Evolutionary conservation across 2,888 invertebrate species (phyloP).

Genomic region (Eupeodes luniger): DNA sequence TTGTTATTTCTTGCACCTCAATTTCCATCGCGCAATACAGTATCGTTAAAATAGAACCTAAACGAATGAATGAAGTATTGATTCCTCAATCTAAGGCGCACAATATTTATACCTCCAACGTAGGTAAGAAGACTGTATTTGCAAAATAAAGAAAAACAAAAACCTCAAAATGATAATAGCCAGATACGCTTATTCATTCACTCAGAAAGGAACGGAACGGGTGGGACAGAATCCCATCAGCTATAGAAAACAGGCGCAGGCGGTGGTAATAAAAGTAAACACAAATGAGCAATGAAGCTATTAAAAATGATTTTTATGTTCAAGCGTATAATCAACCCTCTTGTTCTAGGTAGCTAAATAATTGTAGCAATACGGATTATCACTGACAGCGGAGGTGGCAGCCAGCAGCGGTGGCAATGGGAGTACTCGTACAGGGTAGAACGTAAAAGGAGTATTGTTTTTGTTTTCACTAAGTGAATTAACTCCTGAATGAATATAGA

Average conservation of each 20-base stretch:
- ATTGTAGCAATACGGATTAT: too few relatives aligned
- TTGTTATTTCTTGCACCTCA: too few relatives aligned
- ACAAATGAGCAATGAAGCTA: constrained; percentile 49
- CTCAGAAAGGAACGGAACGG: too few relatives aligned
- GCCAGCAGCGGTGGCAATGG: too few relatives aligned
- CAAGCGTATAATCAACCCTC: constrained; percentile 19
- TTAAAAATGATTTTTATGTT: constrained; percentile 47
- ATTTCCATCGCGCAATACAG: too few relatives aligned
- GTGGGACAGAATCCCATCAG: too few relatives aligned
- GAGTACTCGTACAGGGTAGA: neutral
- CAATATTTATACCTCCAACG: too few relatives aligned
- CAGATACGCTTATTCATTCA: constrained; percentile 1
- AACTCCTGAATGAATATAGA: neutral
- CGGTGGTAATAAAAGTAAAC: constrained; percentile 19
- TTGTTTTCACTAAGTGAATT: constrained; percentile 11
- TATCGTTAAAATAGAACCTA: too few relatives aligned
- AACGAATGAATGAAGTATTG: too few relatives aligned
- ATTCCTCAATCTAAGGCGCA: too few relatives aligned
- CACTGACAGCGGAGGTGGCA: neutral
- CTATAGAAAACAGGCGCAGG: too few relatives aligned
- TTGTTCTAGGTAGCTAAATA: neutral
- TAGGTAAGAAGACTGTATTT: too few relatives aligned
- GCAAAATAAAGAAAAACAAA: neutral
- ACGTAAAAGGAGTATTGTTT: neutral
- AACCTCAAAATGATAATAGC: constrained; percentile 6